Conservation (phyloP, 2,797 vertebrate genomes). For the Holocentrus rufus region DNA sequence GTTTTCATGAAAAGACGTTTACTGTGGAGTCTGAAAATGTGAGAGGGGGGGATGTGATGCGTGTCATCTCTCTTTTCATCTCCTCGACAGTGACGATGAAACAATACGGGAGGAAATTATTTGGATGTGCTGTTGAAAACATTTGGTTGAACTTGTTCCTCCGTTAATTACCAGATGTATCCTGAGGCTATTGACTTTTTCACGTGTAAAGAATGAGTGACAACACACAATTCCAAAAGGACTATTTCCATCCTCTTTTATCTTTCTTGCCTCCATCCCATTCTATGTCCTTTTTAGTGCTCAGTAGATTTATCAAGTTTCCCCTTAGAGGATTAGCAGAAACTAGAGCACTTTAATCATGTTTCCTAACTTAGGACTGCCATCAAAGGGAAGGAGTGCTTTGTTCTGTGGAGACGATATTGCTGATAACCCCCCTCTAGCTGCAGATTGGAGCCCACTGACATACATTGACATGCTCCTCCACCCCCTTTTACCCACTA, state of each 20-base stretch:
- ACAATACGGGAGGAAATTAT: constrained; percentile 8
- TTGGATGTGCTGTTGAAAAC: constrained; percentile 15
- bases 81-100: not conserved
- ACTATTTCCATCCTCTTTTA: constrained; percentile 14
- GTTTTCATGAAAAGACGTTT: constrained; percentile 45
- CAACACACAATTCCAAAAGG: constrained; percentile 34
- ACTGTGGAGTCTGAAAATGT: constrained; percentile 1
- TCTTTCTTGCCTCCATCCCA: constrained; percentile 4
- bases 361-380: constrained; percentile 75
- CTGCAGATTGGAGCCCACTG: constrained; percentile 60
- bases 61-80: constrained; percentile 36
- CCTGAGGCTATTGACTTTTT: constrained; percentile 17
- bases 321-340: constrained; percentile 74
- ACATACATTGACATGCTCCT: constrained; percentile 35
- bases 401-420: constrained; percentile 68
- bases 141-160: constrained; percentile 36
- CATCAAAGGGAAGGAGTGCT: constrained; percentile 73
- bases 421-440: constrained; percentile 64
- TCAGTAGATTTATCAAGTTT: constrained; percentile 75
- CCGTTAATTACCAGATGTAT: constrained; percentile 27
- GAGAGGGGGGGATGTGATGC: constrained; percentile 45
- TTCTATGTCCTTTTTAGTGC: constrained; percentile 52
- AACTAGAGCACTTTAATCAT: constrained; percentile 84
- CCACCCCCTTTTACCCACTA: constrained; percentile 35
- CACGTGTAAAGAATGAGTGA: constrained; percentile 45